Conservation (phyloP, 1,140 invertebrate genomes). For the Ylistrum balloti region DNA sequence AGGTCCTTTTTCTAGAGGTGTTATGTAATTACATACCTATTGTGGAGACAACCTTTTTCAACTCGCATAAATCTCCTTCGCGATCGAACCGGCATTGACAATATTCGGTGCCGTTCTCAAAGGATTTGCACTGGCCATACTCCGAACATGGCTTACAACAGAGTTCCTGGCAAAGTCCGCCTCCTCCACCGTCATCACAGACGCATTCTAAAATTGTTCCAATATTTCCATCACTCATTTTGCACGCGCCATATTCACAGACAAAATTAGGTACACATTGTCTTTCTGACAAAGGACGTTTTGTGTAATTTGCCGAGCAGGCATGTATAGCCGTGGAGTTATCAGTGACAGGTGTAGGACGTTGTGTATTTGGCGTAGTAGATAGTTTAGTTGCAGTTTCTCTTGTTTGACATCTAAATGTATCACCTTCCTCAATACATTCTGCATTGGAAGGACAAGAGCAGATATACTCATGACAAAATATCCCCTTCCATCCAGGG, state of each 20-base stretch:
- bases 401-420: not conserved
- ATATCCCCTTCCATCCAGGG: not conserved
- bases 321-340: not conserved
- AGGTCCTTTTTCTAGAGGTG: too few relatives aligned
- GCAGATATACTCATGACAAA: not conserved
- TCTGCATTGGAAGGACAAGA: not conserved
- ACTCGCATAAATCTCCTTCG: not conserved
- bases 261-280: not conserved
- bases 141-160: not conserved
- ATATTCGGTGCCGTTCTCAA: not conserved
- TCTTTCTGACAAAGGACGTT: not conserved
- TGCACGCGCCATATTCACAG: not conserved
- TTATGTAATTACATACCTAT: not conserved
- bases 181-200: not conserved
- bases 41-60: not conserved
- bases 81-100: not conserved
- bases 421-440: not conserved
- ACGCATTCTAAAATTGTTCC: not conserved
- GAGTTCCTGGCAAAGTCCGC: not conserved
- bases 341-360: not conserved
- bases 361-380: not conserved
- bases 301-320: conserved; percentile 7
- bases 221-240: not conserved
- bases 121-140: not conserved
- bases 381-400: not conserved